Conservation (phyloP, 1,140 invertebrate species). For the Heliconius hermathena region DNA sequence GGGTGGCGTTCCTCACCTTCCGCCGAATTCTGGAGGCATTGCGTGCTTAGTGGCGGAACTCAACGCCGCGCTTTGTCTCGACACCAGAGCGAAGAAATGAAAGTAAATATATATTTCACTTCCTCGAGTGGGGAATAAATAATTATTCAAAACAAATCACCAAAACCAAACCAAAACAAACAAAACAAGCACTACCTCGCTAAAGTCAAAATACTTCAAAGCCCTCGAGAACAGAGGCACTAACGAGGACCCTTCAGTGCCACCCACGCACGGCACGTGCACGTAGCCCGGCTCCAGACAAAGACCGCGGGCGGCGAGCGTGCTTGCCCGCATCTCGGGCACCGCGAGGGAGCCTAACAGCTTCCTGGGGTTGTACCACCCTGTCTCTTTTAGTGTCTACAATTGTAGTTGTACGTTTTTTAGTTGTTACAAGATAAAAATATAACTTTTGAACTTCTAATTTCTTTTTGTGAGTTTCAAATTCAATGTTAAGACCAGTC, state of each 20-base stretch:
- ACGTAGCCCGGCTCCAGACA: slow-evolving; percentile 53
- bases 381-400: slow-evolving; percentile 70
- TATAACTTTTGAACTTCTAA: too few relatives aligned
- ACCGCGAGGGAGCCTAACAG: slow-evolving; percentile 69
- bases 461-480: too few relatives aligned
- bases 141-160: too few relatives aligned
- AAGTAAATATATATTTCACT: too few relatives aligned
- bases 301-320: slow-evolving; percentile 61
- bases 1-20: too few relatives aligned
- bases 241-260: slow-evolving; percentile 66
- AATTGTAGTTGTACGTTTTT: neutral
- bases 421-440: too few relatives aligned
- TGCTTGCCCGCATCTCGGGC: slow-evolving; percentile 73
- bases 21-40: too few relatives aligned
- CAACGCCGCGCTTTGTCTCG: too few relatives aligned
- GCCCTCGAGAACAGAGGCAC: slow-evolving; percentile 75
- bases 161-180: neutral
- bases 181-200: slow-evolving; percentile 48
- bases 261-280: slow-evolving; percentile 69
- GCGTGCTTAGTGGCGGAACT: too few relatives aligned
- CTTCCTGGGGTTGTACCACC: slow-evolving; percentile 70
- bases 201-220: slow-evolving; percentile 69
- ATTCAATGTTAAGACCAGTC: too few relatives aligned
- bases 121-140: too few relatives aligned
- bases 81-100: too few relatives aligned